A percentile compares a stretch with the other conserved stretches of the same genome.
These are phyloP conservation scores for Stichopus chloronotus DNA, from an alignment of 35 echinoderm and acorn worm species.

Conservation along the genomic window DNA sequence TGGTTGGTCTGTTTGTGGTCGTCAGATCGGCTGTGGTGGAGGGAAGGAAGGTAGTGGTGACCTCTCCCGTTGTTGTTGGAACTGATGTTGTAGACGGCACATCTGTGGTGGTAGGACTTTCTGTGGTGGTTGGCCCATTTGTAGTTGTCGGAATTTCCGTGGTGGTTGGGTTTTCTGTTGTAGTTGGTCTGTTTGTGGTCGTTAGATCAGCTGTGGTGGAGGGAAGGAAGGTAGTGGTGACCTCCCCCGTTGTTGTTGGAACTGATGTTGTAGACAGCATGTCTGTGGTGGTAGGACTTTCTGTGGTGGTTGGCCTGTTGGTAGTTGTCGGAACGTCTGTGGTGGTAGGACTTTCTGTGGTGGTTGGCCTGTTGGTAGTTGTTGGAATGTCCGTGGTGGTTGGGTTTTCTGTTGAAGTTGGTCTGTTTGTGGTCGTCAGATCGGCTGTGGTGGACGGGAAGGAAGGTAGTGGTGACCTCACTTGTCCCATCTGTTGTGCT, in stretches of 20 bases:
- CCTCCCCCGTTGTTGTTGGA: not conserved
- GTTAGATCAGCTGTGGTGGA: not conserved
- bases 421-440: conserved; percentile 13
- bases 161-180: conserved; percentile 12
- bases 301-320: not conserved
- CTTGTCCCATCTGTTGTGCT: not conserved
- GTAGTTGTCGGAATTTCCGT: not conserved
- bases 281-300: not conserved
- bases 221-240: not conserved
- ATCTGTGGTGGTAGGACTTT: not conserved
- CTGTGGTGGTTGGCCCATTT: not conserved
- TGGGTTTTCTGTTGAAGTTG: conserved; percentile 12
- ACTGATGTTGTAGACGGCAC: not conserved
- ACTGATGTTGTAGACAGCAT: not conserved
- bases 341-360: not conserved
- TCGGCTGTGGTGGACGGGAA: not conserved
- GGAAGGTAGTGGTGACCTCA: not conserved
- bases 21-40: not conserved
- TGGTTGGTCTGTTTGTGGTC: conserved; percentile 14
- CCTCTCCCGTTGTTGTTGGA: not conserved
- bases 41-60: not conserved
- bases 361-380: not conserved
- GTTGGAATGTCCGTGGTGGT: not conserved
- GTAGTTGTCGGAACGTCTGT: not conserved
- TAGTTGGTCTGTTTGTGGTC: conserved; percentile 16